Evolutionary conservation across 2,113 vertebrate species (phyloP), one percentile per base, ranked within the genome.

Genomic region (Ascaphus truei): DNA sequence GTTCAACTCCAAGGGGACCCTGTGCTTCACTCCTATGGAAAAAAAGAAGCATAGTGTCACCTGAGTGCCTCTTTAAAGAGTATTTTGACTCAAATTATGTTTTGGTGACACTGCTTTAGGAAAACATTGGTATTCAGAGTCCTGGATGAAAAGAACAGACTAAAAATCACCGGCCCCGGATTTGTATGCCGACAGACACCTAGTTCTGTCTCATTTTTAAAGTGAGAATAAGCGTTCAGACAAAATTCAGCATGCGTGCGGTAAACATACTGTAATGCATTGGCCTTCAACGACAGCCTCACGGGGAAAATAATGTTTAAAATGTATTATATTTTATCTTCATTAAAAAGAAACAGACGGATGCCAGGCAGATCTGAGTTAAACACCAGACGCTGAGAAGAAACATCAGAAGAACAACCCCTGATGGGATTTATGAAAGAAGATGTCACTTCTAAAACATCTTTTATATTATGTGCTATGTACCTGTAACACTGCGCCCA

Each of bases 121-220:
- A 41, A 41, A 4, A 13, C 37, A n/a, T 41, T 41, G 13, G n/a
- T 45, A 18, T 45, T 45, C 16, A 45, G 41, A 4, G 3, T 20
- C n/a, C n/a, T n/a, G n/a, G n/a, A n/a, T n/a, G n/a, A n/a, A n/a
- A n/a, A n/a, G n/a, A n/a, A n/a, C n/a, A n/a, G n/a, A n/a, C n/a
- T n/a, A n/a, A n/a, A n/a, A n/a, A n/a, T n/a, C n/a, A n/a, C n/a
- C n/a, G n/a, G n/a, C n/a, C n/a, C n/a, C n/a, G n/a, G n/a, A 60
- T 68, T 59, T 68, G 55, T 69, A 50, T 69, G 56, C 56, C 3
- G 33, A 60, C n/a, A 52, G 23, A 30, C 7, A 52, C 31, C 33
- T 59, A 27, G 20, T 7, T 48, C n/a, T 33, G 37, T 8, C 66
- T 41, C 11, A 51, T 51, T 47, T 41, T 45, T 50, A 33, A 68